Evolutionary conservation across 2,888 invertebrate species (phyloP), one percentile per base, ranked within the genome.

Genomic region (Mesochorus sp.): DNA sequence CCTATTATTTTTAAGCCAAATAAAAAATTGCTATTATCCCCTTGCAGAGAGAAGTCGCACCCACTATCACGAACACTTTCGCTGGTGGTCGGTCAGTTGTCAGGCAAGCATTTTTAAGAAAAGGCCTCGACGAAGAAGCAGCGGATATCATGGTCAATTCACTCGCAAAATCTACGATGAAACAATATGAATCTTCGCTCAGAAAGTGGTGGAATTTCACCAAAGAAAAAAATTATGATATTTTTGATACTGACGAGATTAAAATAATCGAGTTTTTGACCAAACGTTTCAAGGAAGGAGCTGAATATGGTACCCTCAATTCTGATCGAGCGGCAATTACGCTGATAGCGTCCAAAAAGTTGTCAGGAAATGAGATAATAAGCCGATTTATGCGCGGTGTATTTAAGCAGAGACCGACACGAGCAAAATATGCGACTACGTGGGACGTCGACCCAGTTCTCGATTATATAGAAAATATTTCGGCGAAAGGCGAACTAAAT

Each of bases 371-470:
- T 26, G 42, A 12, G 10, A 24, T 59, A 6, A 39, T 59, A 39
- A 26, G 24, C 3, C 24, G 59, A 10, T 59, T 59, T 14, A 59
- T 59, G 59, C 24, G 59, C 3, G 59, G 59, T 39, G 42, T 59
- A 10, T 59, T 59, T n/a, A 59, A 21, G 10, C 12, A 62, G 31
- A 28, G 76, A 70, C 83, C 76, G 76, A 49, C 68, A 21, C 12
- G 8, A 1, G 28, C 80, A 3, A 83, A 71, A 66, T 84, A 88
- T 71, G 68, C 85, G 28, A 37, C 61, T 3, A 84, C 78, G 2
- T 88, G 86, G 87, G 83, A 88, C 57, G 82, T 86, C 5, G 39
- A 55, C 8, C 64, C 79, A 6, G 70, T 70, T 14, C 8, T 17
- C 12, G 31, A 47, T 49, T 62, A 62, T 62, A 62, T 34, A 0